phyloP scores from a whole-genome alignment of 2,888 invertebrate genomes.

The Mellilla xanthometata region DNA sequence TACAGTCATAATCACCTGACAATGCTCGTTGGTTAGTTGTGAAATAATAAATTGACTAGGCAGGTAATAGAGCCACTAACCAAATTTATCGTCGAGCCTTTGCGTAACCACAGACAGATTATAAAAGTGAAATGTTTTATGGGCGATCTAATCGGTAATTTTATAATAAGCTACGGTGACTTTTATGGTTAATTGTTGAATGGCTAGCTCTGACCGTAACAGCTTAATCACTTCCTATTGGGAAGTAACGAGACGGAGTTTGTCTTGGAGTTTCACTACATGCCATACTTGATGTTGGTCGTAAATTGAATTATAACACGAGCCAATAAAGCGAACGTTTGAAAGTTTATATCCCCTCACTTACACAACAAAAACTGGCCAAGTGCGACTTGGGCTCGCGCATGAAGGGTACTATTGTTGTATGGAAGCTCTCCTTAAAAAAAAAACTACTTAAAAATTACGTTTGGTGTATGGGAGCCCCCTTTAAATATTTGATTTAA shows the following conservation, averaged over 20 bases:
- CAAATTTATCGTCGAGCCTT: conserved; percentile 33
- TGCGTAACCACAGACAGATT: conserved; percentile 24
- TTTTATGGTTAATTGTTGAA: conserved; percentile 10
- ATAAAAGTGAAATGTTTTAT: conserved; percentile 25
- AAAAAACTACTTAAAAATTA: no score
- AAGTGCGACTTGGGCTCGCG: no score
- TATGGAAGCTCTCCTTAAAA: no score
- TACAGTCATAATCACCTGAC: conserved; percentile 22
- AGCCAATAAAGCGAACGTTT: no score
- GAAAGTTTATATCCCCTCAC: no score
- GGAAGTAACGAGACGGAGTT: not conserved
- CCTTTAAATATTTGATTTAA: no score
- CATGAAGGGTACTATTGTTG: no score
- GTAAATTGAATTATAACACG: no score
- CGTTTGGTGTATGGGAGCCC: no score
- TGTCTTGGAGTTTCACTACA: not conserved
- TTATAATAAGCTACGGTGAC: conserved; percentile 16
- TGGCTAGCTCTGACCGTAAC: not conserved
- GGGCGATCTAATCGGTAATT: conserved; percentile 16
- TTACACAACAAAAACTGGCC: no score
- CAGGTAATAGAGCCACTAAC: conserved; percentile 29
- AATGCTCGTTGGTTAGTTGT: conserved; percentile 19
- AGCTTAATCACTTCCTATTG: conserved; percentile 1
- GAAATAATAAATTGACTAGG: conserved; percentile 22
- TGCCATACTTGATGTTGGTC: no score